Conservation (phyloP, 2,888 invertebrate genomes). For the Clunio marinus region DNA sequence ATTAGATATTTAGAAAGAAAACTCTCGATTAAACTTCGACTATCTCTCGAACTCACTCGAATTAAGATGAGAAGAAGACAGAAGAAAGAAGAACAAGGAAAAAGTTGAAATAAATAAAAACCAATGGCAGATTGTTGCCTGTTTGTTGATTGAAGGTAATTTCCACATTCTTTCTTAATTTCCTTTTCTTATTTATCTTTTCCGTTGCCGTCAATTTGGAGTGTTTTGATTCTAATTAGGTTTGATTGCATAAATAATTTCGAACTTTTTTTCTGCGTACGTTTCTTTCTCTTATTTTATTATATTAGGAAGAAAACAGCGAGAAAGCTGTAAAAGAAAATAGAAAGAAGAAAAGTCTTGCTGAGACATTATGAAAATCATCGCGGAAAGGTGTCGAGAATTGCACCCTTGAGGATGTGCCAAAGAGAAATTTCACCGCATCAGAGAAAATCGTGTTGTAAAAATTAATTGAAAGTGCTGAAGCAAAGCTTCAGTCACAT, state of each 20-base stretch:
- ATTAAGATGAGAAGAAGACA: background rate
- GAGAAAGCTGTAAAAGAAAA: no score
- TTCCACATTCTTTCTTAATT: conserved; percentile 13
- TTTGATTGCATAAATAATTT: conserved; percentile 2
- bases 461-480: background rate
- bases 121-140: background rate
- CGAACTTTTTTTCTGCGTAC: background rate
- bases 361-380: no score
- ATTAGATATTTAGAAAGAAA: conserved; percentile 18
- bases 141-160: conserved; percentile 10
- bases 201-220: conserved; percentile 9
- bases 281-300: background rate
- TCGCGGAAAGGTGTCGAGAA: background rate
- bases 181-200: conserved; percentile 20
- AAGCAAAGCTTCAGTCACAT: background rate
- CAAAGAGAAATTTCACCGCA: background rate
- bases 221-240: conserved; percentile 17
- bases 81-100: background rate
- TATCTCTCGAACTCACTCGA: background rate
- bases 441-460: background rate
- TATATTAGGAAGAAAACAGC: no score
- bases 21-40: conserved; percentile 3
- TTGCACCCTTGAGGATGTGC: background rate
- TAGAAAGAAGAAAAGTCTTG: no score
- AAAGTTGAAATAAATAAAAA: background rate